Percentiles rank a stretch among this genome's conserved stretches.
Evolutionary conservation across 2,113 vertebrate species (phyloP).

Genomic region (Rhinoderma darwinii): DNA sequence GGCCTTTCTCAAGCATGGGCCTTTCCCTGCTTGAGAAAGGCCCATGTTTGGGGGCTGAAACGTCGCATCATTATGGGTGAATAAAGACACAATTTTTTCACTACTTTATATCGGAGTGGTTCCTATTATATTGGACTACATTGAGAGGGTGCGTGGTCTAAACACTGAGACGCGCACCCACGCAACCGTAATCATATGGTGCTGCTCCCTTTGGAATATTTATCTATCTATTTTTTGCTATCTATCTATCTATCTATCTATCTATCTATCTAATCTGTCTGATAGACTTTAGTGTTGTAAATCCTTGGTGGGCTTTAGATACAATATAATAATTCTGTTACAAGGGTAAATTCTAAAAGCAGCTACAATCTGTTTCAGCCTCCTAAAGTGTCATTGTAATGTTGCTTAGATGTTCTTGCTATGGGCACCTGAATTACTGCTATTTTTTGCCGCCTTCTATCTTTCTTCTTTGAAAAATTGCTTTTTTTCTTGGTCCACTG

Average conservation of each 20-base stretch:
- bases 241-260: neutral
- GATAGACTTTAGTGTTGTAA: neutral
- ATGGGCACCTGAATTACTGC: constrained; percentile 30
- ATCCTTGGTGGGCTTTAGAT: neutral
- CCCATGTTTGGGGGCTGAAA: no score
- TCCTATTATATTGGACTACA: no score
- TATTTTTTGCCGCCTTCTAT: constrained; percentile 32
- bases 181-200: no score
- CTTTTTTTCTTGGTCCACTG: constrained; percentile 54
- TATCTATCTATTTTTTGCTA: neutral
- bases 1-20: no score
- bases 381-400: constrained; percentile 40
- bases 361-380: constrained; percentile 13
- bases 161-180: no score
- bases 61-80: no score
- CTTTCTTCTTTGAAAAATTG: constrained; percentile 54
- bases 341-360: constrained; percentile 20
- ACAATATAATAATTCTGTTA: constrained; percentile 25
- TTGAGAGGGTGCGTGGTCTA: no score
- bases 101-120: no score
- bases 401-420: constrained; percentile 44
- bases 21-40: no score
- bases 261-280: neutral
- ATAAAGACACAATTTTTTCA: no score
- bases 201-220: no score